Percentiles rank a stretch among this genome's conserved stretches.
These are phyloP conservation scores for Hirudo medicinalis DNA, from an alignment of 1,140 invertebrate species.

Conservation along the genomic window DNA sequence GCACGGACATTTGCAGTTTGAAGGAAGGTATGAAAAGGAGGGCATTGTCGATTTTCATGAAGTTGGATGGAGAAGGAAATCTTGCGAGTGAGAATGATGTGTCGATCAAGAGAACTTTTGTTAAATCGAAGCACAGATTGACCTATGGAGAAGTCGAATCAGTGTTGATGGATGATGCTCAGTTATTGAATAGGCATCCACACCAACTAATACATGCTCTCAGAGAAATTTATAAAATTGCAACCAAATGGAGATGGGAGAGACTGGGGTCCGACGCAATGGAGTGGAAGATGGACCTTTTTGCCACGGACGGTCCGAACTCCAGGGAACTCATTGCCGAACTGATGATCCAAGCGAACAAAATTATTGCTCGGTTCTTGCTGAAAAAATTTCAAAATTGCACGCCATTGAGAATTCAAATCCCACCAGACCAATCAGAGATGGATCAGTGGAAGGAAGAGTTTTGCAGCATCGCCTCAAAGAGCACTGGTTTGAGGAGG, in stretches of 20 bases:
- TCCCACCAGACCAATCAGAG: slow-evolving; percentile 24
- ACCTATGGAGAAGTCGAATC: slow-evolving; percentile 29
- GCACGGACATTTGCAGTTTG: slow-evolving; percentile 40
- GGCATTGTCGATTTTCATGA: slow-evolving; percentile 31
- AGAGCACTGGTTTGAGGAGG: slow-evolving; percentile 20
- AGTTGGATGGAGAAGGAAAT: slow-evolving; percentile 7
- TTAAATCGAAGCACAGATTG: slow-evolving; percentile 31
- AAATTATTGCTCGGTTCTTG: slow-evolving; percentile 30
- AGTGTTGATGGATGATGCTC: slow-evolving; percentile 25
- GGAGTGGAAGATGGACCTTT: background rate
- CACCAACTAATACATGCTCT: slow-evolving; percentile 25
- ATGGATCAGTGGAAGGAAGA: slow-evolving; percentile 29
- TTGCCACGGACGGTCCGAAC: slow-evolving; percentile 21
- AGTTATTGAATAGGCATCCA: slow-evolving; percentile 23
- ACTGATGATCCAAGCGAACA: slow-evolving; percentile 32
- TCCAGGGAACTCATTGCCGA: slow-evolving; percentile 32
- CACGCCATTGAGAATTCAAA: slow-evolving; percentile 30
- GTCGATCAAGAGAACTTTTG: slow-evolving; percentile 26
- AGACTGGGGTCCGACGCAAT: background rate
- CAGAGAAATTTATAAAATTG: slow-evolving; percentile 26
- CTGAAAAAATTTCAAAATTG: slow-evolving; percentile 26
- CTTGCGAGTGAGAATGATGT: slow-evolving; percentile 12
- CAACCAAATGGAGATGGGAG: background rate
- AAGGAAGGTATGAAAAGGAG: slow-evolving; percentile 32
- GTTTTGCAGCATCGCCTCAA: slow-evolving; percentile 1